Percentiles rank a stretch among this genome's conserved stretches.
These are phyloP conservation scores for Chelon auratus DNA, from an alignment of 2,797 vertebrate genomes.

Conservation along the genomic window DNA sequence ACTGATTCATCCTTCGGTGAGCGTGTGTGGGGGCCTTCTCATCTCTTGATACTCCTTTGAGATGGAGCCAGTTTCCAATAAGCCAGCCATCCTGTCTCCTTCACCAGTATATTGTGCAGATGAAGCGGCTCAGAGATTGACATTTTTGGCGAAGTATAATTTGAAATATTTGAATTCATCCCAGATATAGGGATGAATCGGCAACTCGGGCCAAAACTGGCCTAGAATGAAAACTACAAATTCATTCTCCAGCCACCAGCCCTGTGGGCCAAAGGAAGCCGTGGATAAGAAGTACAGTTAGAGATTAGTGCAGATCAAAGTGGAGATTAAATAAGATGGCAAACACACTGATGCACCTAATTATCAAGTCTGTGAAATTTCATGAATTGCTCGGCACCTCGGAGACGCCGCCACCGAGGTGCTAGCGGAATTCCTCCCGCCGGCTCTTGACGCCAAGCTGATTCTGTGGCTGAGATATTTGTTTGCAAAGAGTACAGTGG, in stretches of 20 bases:
- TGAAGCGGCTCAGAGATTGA: conserved; percentile 36
- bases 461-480: conserved; percentile 28
- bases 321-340: conserved; percentile 75
- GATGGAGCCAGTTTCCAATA: conserved; percentile 50
- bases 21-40: conserved; percentile 31
- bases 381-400: conserved; percentile 64
- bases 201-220: conserved; percentile 39
- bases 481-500: conserved; percentile 4
- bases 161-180: conserved; percentile 62
- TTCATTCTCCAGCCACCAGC: conserved; percentile 51
- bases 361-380: conserved; percentile 72
- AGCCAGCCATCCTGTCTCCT: conserved; percentile 45
- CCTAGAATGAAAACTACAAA: conserved; percentile 55
- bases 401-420: conserved; percentile 27
- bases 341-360: conserved; percentile 72
- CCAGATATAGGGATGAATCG: conserved; percentile 37
- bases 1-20: conserved; percentile 33
- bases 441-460: conserved; percentile 9
- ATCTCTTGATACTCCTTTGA: conserved; percentile 39
- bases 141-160: conserved; percentile 46
- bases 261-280: conserved; percentile 57
- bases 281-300: conserved; percentile 70
- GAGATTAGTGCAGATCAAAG: conserved; percentile 81
- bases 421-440: conserved; percentile 35
- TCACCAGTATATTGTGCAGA: conserved; percentile 41